Evolutionary conservation across 2,888 invertebrate genomes (phyloP).

Genomic region (Drosophila limbata): DNA sequence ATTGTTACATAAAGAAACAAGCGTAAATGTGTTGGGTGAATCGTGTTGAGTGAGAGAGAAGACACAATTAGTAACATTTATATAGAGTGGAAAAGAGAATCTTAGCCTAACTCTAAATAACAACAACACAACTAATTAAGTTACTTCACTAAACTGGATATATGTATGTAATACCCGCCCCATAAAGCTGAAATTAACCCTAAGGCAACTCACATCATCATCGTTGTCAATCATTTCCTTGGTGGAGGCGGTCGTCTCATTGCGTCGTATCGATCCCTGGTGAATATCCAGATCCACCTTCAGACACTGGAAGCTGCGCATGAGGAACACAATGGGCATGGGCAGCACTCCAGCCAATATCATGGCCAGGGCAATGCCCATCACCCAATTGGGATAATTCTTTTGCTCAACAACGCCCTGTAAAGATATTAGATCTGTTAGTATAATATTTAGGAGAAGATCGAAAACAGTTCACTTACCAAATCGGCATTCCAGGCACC

Average conservation of each 20-base stretch:
- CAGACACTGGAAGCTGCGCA: constrained; percentile 95
- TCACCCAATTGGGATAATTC: constrained; percentile 93
- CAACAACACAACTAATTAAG: constrained; percentile 55
- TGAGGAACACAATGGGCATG: constrained; percentile 93
- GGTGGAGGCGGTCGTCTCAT: constrained; percentile 96
- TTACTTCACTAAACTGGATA: constrained; percentile 32
- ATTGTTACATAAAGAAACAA: constrained; percentile 59
- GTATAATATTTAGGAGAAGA: no score
- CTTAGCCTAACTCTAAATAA: constrained; percentile 58
- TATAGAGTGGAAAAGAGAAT: constrained; percentile 38
- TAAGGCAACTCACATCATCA: constrained; percentile 90
- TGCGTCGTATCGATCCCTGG: constrained; percentile 95
- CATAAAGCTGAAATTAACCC: not conserved
- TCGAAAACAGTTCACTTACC: constrained; percentile 84
- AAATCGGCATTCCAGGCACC: constrained; percentile 91
- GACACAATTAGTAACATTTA: constrained; percentile 78
- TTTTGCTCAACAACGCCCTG: constrained; percentile 90
- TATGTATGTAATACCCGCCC: not conserved
- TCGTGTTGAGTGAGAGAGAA: constrained; percentile 69
- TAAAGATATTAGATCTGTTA: not conserved
- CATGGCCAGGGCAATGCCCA: constrained; percentile 91
- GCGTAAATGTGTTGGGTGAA: constrained; percentile 56
- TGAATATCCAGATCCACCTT: constrained; percentile 95
- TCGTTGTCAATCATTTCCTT: constrained; percentile 98
- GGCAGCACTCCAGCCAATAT: constrained; percentile 93